Evolutionary conservation across 2,888 invertebrate species (phyloP).

Genomic region (Tinea trinotella): DNA sequence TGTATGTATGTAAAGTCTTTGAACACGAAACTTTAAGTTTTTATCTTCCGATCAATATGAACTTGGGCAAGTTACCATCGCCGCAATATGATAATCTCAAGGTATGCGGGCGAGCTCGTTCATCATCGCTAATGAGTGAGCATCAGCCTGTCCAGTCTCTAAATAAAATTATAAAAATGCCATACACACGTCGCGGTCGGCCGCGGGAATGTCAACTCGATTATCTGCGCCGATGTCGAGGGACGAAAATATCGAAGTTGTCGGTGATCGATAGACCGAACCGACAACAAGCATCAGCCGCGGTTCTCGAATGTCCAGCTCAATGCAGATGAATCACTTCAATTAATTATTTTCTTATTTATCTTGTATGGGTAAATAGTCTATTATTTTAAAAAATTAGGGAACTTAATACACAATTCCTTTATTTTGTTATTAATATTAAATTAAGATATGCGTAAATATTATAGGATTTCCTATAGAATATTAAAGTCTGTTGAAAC

Average conservation of each 20-base stretch:
- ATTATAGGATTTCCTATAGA: neutral
- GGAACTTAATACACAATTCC: neutral
- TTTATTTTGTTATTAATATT: neutral
- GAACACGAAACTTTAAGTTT: neutral
- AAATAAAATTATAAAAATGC: constrained; percentile 41
- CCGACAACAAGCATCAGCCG: constrained; percentile 45
- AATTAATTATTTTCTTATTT: neutral
- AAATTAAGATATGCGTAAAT: neutral
- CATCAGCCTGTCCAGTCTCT: constrained; percentile 25
- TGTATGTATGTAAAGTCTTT: neutral
- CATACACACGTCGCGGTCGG: constrained; percentile 26
- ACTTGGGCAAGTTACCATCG: neutral
- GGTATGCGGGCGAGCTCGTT: constrained; percentile 46
- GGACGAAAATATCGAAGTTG: constrained; percentile 39
- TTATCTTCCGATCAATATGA: constrained; percentile 12
- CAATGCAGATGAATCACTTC: constrained; percentile 1
- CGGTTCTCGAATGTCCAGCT: constrained; percentile 20
- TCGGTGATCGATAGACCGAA: constrained; percentile 54
- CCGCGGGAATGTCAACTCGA: constrained; percentile 40
- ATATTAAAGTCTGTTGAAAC: neutral
- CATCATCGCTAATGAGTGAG: constrained; percentile 57
- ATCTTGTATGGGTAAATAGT: neutral
- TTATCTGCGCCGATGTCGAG: constrained; percentile 49
- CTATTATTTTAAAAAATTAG: neutral
- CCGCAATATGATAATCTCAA: constrained; percentile 23